A percentile compares a stretch with the other conserved stretches of the same genome.
Evolutionary conservation across 2,113 vertebrate species (phyloP).

Genomic region (Ceuthmochares aereus): DNA sequence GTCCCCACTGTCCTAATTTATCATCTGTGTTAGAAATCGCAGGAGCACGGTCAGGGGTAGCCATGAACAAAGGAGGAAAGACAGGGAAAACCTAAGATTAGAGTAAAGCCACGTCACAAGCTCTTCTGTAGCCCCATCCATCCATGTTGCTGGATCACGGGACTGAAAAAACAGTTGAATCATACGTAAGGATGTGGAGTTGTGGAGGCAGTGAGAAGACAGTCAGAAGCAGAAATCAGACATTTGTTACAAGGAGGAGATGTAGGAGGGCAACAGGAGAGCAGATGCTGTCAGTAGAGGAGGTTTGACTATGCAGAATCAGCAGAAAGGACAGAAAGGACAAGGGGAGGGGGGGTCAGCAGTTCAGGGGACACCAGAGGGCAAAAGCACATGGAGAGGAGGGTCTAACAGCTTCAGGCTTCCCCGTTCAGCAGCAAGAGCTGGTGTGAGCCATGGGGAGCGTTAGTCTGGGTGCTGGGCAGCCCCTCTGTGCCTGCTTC

Average conservation of each 20-base stretch:
- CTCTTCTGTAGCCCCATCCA: background rate
- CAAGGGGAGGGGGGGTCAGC: background rate
- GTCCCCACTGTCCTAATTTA: slow-evolving; percentile 59
- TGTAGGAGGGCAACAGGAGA: background rate
- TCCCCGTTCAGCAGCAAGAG: background rate
- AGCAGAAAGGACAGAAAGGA: background rate
- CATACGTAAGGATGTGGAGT: background rate
- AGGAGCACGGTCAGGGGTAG: slow-evolving; percentile 3
- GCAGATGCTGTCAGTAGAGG: background rate
- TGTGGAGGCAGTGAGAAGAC: background rate
- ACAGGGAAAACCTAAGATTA: background rate
- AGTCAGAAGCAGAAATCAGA: background rate
- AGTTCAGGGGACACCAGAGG: background rate
- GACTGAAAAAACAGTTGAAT: background rate
- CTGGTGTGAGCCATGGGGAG: accelerated
- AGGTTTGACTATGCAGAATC: background rate
- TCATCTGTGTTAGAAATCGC: slow-evolving; percentile 26
- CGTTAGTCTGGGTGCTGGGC: background rate
- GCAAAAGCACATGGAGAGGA: background rate
- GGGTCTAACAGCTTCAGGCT: background rate
- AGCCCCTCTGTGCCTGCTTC: background rate
- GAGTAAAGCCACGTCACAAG: background rate
- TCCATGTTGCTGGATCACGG: background rate
- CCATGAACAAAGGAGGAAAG: slow-evolving; percentile 37
- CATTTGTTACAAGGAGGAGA: background rate